phyloP scores from a whole-genome alignment of 2,797 vertebrate genomes.

The Xiphorhynchus erythropygius region DNA sequence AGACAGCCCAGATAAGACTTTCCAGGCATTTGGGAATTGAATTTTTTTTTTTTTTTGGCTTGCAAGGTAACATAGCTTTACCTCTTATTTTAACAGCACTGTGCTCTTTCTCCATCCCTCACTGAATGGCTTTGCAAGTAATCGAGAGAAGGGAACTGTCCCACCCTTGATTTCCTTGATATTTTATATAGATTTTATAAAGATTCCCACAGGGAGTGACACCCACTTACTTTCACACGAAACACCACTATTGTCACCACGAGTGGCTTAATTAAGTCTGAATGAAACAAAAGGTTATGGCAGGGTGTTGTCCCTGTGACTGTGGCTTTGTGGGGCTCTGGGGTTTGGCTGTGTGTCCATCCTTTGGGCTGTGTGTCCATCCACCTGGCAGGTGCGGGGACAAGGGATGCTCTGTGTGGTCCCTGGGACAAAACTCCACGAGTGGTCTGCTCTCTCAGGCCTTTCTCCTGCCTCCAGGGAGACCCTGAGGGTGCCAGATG shows the following conservation, averaged over 20 bases:
- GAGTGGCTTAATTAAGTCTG: conserved; percentile 6
- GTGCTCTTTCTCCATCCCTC: neutral
- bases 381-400: neutral
- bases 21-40: conserved; percentile 1
- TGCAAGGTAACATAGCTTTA: neutral
- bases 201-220: neutral
- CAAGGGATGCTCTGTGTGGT: neutral
- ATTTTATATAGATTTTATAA: neutral
- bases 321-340: neutral
- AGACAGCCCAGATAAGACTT: conserved; percentile 2
- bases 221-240: neutral
- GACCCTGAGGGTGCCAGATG: rapidly evolving
- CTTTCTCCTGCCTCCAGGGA: neutral
- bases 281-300: neutral
- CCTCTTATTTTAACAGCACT: neutral
- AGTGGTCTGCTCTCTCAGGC: rapidly evolving
- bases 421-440: rapidly evolving
- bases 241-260: neutral
- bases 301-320: rapidly evolving
- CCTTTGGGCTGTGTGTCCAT: neutral
- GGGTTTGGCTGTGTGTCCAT: neutral
- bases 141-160: neutral
- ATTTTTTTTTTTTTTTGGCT: conserved; percentile 34
- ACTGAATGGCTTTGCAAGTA: neutral
- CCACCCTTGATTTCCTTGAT: conserved; percentile 44